phyloP scores from a whole-genome alignment of 2,888 invertebrate genomes.

The Iselma pallidipennis region DNA sequence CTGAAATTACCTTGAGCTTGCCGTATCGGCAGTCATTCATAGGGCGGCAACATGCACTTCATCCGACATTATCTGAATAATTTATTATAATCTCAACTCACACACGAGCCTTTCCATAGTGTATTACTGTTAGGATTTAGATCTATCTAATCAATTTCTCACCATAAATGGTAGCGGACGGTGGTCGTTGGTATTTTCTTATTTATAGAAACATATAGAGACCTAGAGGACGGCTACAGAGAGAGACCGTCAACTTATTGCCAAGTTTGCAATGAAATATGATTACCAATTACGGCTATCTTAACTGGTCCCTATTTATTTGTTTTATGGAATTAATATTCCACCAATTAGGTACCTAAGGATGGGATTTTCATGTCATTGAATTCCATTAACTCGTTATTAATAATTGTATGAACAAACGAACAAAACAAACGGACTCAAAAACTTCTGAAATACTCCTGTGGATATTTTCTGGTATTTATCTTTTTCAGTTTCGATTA shows the following conservation, averaged over 20 bases:
- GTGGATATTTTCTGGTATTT: no score
- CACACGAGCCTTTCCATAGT: constrained; percentile 1
- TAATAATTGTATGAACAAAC: no score
- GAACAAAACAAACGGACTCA: no score
- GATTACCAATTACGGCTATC: constrained; percentile 50
- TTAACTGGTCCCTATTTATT: constrained; percentile 42
- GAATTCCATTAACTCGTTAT: constrained; percentile 53
- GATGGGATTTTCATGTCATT: constrained; percentile 56
- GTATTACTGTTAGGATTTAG: constrained; percentile 8
- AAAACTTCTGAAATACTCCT: no score
- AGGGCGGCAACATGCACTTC: constrained; percentile 12
- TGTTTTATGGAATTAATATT: constrained; percentile 51
- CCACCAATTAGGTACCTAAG: no score
- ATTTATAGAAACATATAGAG: background rate
- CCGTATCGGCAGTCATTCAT: constrained; percentile 13
- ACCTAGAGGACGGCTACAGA: constrained; percentile 3
- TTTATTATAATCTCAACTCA: constrained; percentile 8
- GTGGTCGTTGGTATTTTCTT: constrained; percentile 15
- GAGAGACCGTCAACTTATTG: no score
- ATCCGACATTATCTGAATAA: constrained; percentile 18
- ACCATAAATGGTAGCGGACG: constrained; percentile 9
- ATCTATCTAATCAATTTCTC: constrained; percentile 23
- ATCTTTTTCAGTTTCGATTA: constrained; percentile 40
- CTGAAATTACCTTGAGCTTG: constrained; percentile 5
- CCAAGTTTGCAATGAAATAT: constrained; percentile 43